phyloP scores from a whole-genome alignment of 2,888 invertebrate species.

The Diadegma fenestrale region DNA sequence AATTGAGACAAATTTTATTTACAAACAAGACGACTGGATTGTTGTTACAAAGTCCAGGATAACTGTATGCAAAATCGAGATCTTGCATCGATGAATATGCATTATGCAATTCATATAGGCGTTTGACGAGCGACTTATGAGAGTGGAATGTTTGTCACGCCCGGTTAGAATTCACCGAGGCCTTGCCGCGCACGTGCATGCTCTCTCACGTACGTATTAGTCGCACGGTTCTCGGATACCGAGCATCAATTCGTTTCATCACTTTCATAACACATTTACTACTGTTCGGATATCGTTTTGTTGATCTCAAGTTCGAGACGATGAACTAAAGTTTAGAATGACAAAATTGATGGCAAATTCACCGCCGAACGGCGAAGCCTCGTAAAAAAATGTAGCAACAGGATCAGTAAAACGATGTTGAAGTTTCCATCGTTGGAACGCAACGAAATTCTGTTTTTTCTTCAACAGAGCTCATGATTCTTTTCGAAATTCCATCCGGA shows the following conservation, averaged over 20 bases:
- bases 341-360: slow-evolving; percentile 3
- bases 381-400: background rate
- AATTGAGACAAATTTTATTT: background rate
- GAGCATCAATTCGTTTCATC: slow-evolving; percentile 65
- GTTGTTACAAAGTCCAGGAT: background rate
- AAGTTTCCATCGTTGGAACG: too few species aligned
- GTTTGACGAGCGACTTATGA: slow-evolving; percentile 68
- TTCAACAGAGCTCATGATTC: too few species aligned
- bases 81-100: background rate
- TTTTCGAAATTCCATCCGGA: too few species aligned
- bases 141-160: slow-evolving; percentile 68
- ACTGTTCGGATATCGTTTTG: slow-evolving; percentile 22
- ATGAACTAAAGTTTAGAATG: background rate
- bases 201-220: slow-evolving; percentile 63
- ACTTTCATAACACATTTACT: slow-evolving; percentile 68
- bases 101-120: slow-evolving; percentile 63
- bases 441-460: too few species aligned
- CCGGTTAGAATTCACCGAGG: slow-evolving; percentile 66
- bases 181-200: slow-evolving; percentile 68
- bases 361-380: background rate
- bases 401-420: too few species aligned
- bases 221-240: slow-evolving; percentile 65
- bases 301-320: slow-evolving; percentile 27
- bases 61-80: background rate
- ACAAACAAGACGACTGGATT: background rate